These are phyloP conservation scores for Falco punctatus DNA, from an alignment of 2,113 vertebrate genomes.

Conservation along the genomic window DNA sequence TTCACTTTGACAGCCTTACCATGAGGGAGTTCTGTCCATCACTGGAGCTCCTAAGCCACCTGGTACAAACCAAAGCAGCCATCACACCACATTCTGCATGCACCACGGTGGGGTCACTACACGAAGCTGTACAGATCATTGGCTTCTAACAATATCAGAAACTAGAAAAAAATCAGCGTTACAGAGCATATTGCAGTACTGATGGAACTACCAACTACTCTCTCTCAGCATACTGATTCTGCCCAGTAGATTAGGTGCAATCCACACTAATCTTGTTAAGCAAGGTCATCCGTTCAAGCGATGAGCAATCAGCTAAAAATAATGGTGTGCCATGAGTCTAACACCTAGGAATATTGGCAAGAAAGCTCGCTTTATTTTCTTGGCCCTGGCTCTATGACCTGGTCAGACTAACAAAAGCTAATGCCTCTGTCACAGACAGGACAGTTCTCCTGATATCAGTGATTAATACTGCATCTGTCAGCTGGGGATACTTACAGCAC, in stretches of 20 bases:
- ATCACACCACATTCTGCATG: rapidly evolving
- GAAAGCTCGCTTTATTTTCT: slow-evolving; percentile 31
- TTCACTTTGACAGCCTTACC: not conserved
- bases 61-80: not conserved
- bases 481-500: slow-evolving; percentile 4
- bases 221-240: not conserved
- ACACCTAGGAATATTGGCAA: slow-evolving; percentile 43
- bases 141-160: not conserved
- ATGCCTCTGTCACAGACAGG: slow-evolving; percentile 10
- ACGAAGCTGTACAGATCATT: not conserved
- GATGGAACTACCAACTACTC: not conserved
- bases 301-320: slow-evolving; percentile 65
- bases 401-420: slow-evolving; percentile 51
- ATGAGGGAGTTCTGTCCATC: rapidly evolving
- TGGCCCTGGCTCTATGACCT: slow-evolving; percentile 44
- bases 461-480: slow-evolving; percentile 45
- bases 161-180: not conserved
- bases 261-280: slow-evolving; percentile 11
- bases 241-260: not conserved
- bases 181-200: not conserved
- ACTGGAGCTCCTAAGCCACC: not conserved
- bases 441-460: not conserved
- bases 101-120: not conserved
- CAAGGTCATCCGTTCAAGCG: slow-evolving; percentile 26
- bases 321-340: slow-evolving; percentile 40